Conservation (phyloP, 2,797 vertebrate species). For the Pantherophis alleghaniensis region DNA sequence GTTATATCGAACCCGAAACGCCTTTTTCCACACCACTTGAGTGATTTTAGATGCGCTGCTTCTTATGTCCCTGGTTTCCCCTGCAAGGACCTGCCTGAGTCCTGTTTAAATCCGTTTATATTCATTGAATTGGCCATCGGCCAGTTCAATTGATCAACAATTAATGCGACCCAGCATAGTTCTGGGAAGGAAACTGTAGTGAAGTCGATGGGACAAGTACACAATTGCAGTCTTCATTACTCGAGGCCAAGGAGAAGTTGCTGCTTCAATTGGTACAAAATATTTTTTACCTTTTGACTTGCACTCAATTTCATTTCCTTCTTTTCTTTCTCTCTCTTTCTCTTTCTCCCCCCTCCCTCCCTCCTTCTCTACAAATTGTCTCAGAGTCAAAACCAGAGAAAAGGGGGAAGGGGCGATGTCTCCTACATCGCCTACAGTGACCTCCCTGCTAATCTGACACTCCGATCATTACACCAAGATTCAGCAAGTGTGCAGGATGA, state of each 20-base stretch:
- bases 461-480: too few species aligned
- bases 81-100: background rate
- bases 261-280: background rate
- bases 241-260: background rate
- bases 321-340: too few species aligned
- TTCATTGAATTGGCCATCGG: background rate
- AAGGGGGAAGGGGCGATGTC: background rate
- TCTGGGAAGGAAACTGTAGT: background rate
- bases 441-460: background rate
- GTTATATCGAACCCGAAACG: background rate
- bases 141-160: background rate
- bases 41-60: background rate
- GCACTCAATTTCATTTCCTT: background rate
- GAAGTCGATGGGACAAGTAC: background rate
- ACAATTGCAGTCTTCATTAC: background rate
- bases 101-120: background rate
- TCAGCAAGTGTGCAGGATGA: background rate
- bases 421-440: background rate
- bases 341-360: too few species aligned
- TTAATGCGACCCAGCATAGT: background rate
- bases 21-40: background rate
- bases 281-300: background rate
- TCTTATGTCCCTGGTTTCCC: background rate
- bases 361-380: background rate
- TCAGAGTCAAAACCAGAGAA: background rate